A percentile compares a stretch with the other conserved stretches of the same genome.
Conservation (phyloP, 2,113 vertebrate species). For the Clupea harengus region DNA sequence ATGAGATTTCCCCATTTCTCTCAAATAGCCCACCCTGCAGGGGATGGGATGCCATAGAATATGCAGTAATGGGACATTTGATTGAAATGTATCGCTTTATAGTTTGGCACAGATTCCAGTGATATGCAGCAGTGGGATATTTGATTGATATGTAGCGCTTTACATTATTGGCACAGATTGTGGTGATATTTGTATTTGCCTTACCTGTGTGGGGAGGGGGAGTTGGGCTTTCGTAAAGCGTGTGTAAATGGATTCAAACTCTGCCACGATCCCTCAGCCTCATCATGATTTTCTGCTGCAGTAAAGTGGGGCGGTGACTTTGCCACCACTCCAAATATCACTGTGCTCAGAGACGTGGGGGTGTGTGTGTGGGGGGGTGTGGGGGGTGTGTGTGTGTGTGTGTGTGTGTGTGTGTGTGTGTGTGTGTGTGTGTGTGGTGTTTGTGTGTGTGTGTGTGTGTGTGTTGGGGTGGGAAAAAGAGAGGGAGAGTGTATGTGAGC, state of each 20-base stretch:
- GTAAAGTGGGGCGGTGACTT: no score
- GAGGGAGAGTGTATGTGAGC: background rate
- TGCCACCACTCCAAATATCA: no score
- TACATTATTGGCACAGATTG: background rate
- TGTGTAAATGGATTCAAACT: no score
- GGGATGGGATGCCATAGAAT: background rate
- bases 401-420: constrained; percentile 14
- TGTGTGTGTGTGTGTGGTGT: background rate
- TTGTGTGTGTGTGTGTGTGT: constrained; percentile 13
- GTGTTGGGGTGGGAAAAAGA: background rate
- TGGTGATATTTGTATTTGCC: background rate
- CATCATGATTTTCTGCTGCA: no score
- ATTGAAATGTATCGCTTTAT: no score
- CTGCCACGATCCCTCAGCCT: no score
- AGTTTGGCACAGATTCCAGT: no score
- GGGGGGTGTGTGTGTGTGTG: constrained; percentile 26
- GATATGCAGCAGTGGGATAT: background rate
- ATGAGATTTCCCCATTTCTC: background rate
- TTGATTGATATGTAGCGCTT: background rate
- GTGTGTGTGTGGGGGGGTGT: background rate
- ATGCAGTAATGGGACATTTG: background rate
- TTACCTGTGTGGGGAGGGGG: background rate
- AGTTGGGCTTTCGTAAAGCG: background rate
- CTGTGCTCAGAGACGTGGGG: no score
- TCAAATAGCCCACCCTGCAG: background rate